Evolutionary conservation across 2,888 invertebrate species (phyloP).

Genomic region (Thera britannica): DNA sequence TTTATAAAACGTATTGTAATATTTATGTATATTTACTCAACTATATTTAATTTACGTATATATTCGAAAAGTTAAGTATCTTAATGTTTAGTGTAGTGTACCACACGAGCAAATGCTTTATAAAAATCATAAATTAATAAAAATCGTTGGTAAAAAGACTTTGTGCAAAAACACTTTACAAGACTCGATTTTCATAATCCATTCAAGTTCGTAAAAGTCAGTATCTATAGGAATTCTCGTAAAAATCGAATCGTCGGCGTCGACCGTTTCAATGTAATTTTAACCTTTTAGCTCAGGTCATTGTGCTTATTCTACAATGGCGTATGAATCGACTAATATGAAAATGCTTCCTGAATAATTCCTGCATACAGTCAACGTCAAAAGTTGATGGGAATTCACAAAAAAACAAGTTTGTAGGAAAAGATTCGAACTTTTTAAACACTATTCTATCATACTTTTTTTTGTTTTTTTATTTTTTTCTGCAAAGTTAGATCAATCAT

Average conservation of each 20-base stretch:
- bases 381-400: background rate
- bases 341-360: constrained; percentile 40
- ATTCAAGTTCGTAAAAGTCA: constrained; percentile 8
- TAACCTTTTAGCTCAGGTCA: constrained; percentile 19
- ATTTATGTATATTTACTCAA: no score
- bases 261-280: constrained; percentile 8
- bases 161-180: background rate
- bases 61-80: no score
- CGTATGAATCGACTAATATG: constrained; percentile 30
- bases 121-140: background rate
- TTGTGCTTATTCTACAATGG: constrained; percentile 23
- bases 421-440: no score
- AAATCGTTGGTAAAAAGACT: background rate
- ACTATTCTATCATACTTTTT: no score
- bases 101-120: no score
- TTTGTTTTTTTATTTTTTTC: no score
- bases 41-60: no score
- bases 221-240: constrained; percentile 7
- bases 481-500: no score
- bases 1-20: no score
- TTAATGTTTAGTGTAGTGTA: no score
- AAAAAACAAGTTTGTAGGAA: no score
- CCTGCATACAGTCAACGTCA: constrained; percentile 22
- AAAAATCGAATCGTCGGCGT: constrained; percentile 12
- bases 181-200: constrained; percentile 16